These are phyloP conservation scores for Heliangelus exortis DNA, from an alignment of 2,797 vertebrate species.

Conservation along the genomic window DNA sequence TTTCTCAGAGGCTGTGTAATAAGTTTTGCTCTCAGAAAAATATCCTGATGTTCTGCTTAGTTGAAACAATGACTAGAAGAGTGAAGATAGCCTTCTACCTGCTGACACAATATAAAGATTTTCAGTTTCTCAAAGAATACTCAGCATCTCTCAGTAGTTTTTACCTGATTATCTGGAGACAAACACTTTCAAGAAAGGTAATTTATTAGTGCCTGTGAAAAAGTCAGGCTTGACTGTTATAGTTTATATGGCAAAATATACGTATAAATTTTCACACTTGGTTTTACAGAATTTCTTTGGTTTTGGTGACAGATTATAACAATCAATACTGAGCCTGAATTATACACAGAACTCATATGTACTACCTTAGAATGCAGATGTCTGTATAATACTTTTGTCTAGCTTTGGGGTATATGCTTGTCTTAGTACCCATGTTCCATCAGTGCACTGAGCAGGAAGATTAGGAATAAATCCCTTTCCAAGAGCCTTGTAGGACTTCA, in stretches of 20 bases:
- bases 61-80: conserved; percentile 28
- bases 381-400: not conserved
- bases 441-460: not conserved
- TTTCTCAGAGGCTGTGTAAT: not conserved
- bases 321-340: not conserved
- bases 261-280: fast-evolving
- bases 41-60: not conserved
- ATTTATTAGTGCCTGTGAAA: not conserved
- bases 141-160: not conserved
- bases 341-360: not conserved
- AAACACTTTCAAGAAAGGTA: not conserved
- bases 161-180: not conserved
- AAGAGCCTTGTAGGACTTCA: not conserved
- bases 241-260: not conserved
- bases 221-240: not conserved
- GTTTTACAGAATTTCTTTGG: not conserved
- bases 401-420: not conserved
- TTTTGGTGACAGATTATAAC: conserved; percentile 2
- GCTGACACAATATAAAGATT: not conserved
- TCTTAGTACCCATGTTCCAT: not conserved
- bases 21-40: conserved; percentile 19
- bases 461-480: not conserved
- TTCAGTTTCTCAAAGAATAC: not conserved
- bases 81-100: not conserved
- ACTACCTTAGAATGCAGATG: conserved; percentile 13